Evolutionary conservation across 2,113 vertebrate genomes (phyloP), one percentile per base, ranked within the genome.

Genomic region (Sebastes fasciatus): DNA sequence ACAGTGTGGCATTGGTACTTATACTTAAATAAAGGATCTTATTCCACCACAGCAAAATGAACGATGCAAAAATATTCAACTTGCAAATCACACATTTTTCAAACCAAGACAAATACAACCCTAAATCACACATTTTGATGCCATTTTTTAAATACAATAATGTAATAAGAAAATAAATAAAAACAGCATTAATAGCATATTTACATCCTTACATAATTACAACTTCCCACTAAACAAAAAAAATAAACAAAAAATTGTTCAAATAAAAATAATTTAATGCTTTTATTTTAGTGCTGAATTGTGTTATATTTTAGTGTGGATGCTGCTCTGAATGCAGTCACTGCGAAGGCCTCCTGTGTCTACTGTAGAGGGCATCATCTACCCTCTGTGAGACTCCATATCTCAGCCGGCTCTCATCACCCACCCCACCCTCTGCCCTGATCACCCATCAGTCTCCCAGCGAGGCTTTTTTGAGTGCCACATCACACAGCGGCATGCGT

Each of bases 281-380:
- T 65, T 70, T 49, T 40, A 17, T 60, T 65, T 52, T 7, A 16
- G 3, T 8, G 23, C 13, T 79, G 11, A 76, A 10, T 55, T 14
- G 26, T 52, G 9, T 45, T 3, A 26, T 23, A 26, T 14, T 43
- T 17, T 3, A 6, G 0, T 13, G 58, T 17, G 42, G 60, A 42
- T 61, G 73, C 64, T 40, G 60, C 26, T 73, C 42, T 76, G 71
- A 43, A 57, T 21, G 42, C 60, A 71, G 51, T 14, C 0, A 72
- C 61, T 23, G 73, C 64, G 79, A 3, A 21, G 85, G 79, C 82
- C 88, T 86, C 84, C 71, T 66, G 65, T 86, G 81, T 90, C 86
- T 93, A 94, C 93, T 95, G 93, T 93, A 96, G 95, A 94, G 95
- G 93, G 87, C 94, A 95, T 95, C 94, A 89, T 94, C 83, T 65